Evolutionary conservation across 2,888 invertebrate species (phyloP).

Genomic region (Gonocerus acuteangulatus): DNA sequence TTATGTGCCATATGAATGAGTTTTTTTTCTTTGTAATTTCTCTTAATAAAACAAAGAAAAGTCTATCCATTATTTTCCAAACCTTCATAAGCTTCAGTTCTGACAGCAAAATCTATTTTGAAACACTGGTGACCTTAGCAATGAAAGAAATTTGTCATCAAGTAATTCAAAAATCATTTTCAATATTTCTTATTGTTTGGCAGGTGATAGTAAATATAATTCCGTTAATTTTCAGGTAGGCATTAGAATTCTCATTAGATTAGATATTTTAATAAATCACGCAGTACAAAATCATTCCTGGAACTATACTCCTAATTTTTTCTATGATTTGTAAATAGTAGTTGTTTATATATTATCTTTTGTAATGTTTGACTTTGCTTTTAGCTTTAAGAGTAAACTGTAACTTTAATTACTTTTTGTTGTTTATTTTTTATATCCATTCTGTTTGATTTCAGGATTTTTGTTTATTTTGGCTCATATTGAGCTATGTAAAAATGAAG

Average conservation of each 20-base stretch:
- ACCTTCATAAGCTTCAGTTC: too few species aligned
- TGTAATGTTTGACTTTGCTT: constrained; percentile 18
- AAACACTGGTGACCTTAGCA: too few species aligned
- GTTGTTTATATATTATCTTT: background rate
- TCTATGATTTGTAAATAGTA: constrained; percentile 2
- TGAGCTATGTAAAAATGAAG: constrained; percentile 26
- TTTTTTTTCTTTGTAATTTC: too few species aligned
- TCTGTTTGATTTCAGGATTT: constrained; percentile 25
- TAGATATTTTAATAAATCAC: background rate
- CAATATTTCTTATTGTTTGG: too few species aligned
- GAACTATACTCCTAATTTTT: background rate
- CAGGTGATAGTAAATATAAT: too few species aligned
- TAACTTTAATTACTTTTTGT: background rate
- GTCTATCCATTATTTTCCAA: too few species aligned
- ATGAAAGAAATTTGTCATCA: too few species aligned
- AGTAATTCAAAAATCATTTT: too few species aligned
- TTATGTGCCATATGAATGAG: too few species aligned
- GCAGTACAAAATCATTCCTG: constrained; percentile 15
- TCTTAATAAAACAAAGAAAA: too few species aligned
- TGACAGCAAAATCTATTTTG: too few species aligned
- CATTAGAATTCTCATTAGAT: constrained; percentile 1
- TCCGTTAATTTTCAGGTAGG: background rate
- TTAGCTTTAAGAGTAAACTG: constrained; percentile 18
- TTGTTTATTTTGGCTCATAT: constrained; percentile 29
- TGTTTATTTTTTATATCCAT: constrained; percentile 6